phyloP scores from a whole-genome alignment of 1,140 invertebrate species.

The Pogonomyrmex barbatus region DNA sequence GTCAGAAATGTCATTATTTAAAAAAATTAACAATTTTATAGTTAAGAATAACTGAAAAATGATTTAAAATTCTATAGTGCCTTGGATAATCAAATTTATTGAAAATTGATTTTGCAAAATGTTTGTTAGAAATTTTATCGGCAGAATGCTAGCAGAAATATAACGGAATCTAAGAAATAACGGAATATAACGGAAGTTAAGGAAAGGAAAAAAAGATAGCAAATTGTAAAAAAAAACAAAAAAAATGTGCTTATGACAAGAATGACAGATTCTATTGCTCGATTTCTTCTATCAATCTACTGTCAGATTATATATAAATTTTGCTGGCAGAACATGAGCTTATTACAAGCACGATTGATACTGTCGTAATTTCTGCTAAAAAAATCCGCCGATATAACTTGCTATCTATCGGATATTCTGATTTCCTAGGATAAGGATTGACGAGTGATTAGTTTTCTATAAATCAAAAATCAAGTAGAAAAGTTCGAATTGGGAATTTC shows the following conservation, averaged over 20 bases:
- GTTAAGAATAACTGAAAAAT: not conserved
- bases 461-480: too few relatives aligned
- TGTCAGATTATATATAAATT: not conserved
- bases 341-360: not conserved
- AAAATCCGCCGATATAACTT: too few relatives aligned
- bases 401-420: too few relatives aligned
- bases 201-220: not conserved
- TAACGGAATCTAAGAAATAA: not conserved
- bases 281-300: not conserved
- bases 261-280: not conserved
- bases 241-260: not conserved
- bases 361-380: not conserved
- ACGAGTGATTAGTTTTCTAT: too few relatives aligned
- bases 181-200: too few relatives aligned
- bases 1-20: not conserved
- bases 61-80: not conserved
- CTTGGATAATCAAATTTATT: not conserved
- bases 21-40: not conserved
- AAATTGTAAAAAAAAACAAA: too few relatives aligned
- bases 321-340: not conserved
- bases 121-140: not conserved
- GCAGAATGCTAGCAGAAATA: not conserved
- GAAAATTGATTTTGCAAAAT: not conserved
- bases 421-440: too few relatives aligned
- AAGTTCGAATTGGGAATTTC: too few relatives aligned